Base-by-base conservation (phyloP, 2,113 vertebrate species). In the Tragelaphus buxtoni region DNA sequence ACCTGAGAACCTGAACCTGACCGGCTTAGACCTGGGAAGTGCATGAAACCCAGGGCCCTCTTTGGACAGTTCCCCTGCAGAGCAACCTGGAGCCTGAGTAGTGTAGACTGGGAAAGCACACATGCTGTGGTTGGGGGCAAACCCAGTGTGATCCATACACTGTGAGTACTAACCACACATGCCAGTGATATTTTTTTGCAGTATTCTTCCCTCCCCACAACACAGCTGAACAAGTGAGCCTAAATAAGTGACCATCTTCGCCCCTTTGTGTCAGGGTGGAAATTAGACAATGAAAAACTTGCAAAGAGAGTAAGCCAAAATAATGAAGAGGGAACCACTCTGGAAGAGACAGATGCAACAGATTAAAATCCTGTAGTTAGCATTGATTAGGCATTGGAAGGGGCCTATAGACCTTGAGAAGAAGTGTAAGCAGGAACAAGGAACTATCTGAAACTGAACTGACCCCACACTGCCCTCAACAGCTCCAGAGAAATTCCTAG, bases 41-140 rank as follows among this genome's bases (percentile, higher is more conserved):
- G 65, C 10, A 39, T 0, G 0, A 69, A 69, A 69, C n/a, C 9
- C n/a, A 39, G 18, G 4, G 5, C 18, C 18, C 0, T 0, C 65
- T 69, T 69, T 69, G n/a, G 65, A 69, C n/a, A 22, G 18, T 39
- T 39, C 65, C n/a, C 9, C 18, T 69, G n/a, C n/a, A 69, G n/a
- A 69, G 17, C 63, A 20, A 35, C n/a, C 63, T 69, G n/a, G 65
- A 39, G n/a, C n/a, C n/a, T 69, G 18, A 69, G 35, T 9, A 39
- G 18, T 69, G 4, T 39, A 69, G 65, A 39, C 9, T 35, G 4
- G 18, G 18, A 69, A 69, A 69, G 65, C n/a, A 69, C 9, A 22
- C 65, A 22, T 1, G 4, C 65, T 1, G n/a, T 69, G 18, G 22
- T 5, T 0, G 5, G 18, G 2, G 9, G n/a, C n/a, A 69, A 39